A percentile compares a stretch with the other conserved stretches of the same genome.
These are phyloP conservation scores for Semicossyphus pulcher DNA, from an alignment of 2,113 vertebrate genomes.

Conservation along the genomic window DNA sequence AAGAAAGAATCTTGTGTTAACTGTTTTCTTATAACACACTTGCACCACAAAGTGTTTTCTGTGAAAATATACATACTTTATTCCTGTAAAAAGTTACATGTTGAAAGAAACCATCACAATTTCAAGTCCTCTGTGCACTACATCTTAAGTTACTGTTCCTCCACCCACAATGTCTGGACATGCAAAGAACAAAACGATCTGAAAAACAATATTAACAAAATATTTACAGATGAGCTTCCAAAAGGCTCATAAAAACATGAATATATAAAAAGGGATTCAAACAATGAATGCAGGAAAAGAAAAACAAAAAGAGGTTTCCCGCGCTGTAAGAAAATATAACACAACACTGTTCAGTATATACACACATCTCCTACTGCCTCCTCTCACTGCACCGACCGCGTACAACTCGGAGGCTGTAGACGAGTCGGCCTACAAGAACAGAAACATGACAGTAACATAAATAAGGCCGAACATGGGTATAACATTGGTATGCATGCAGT, in stretches of 20 bases:
- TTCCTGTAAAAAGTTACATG: slow-evolving; percentile 85
- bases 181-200: slow-evolving; percentile 74
- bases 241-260: slow-evolving; percentile 78
- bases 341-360: slow-evolving; percentile 67
- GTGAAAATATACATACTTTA: slow-evolving; percentile 88
- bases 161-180: slow-evolving; percentile 67
- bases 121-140: slow-evolving; percentile 68
- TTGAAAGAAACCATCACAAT: slow-evolving; percentile 75
- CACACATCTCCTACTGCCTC: slow-evolving; percentile 37
- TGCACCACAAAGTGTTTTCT: slow-evolving; percentile 57
- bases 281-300: slow-evolving; percentile 70
- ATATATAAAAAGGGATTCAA: slow-evolving; percentile 74
- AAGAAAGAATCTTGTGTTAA: not conserved
- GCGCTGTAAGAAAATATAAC: slow-evolving; percentile 72
- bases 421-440: slow-evolving; percentile 57
- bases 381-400: slow-evolving; percentile 42
- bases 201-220: slow-evolving; percentile 76
- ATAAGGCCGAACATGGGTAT: slow-evolving; percentile 84
- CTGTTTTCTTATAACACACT: not conserved
- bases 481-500: slow-evolving; percentile 82
- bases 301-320: slow-evolving; percentile 30
- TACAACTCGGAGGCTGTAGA: slow-evolving; percentile 55
- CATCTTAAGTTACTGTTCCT: slow-evolving; percentile 55
- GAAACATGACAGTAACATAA: slow-evolving; percentile 72
- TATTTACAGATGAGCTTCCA: slow-evolving; percentile 80